Conservation (phyloP, 2,888 invertebrate genomes). For the Leptarthrus brevirostris region DNA sequence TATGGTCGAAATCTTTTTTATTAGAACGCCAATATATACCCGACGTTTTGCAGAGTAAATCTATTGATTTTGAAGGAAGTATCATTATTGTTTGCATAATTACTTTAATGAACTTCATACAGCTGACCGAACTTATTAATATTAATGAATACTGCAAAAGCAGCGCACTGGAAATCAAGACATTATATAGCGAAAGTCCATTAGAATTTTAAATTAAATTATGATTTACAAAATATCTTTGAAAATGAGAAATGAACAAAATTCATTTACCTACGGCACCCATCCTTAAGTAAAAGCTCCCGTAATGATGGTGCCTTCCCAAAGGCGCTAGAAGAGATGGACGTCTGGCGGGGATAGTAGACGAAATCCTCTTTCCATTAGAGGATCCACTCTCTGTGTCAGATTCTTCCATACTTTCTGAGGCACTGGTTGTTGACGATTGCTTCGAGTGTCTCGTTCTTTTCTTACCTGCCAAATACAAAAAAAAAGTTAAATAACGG, state of each 20-base stretch:
- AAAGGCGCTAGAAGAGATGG: constrained; percentile 68
- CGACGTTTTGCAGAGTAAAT: too few species aligned
- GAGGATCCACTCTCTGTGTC: constrained; percentile 67
- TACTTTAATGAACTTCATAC: too few species aligned
- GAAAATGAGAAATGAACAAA: background rate
- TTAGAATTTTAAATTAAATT: too few species aligned
- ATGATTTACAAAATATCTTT: too few species aligned
- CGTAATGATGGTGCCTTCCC: constrained; percentile 81
- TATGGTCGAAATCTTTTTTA: too few species aligned
- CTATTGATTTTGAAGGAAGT: too few species aligned
- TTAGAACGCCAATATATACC: too few species aligned
- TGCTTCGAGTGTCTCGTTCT: constrained; percentile 52
- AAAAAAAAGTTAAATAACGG: constrained; percentile 29
- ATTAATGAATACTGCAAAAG: too few species aligned
- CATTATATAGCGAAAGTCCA: too few species aligned
- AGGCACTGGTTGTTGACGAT: constrained; percentile 61
- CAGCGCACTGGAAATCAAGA: too few species aligned
- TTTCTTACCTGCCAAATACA: constrained; percentile 22
- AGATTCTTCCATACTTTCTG: constrained; percentile 73
- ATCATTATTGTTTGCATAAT: too few species aligned
- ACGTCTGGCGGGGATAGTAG: constrained; percentile 66
- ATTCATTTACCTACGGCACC: constrained; percentile 84
- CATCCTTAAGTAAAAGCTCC: constrained; percentile 92
- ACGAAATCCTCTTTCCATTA: constrained; percentile 58
- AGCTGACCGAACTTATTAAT: too few species aligned